Evolutionary conservation across 2,797 vertebrate genomes (phyloP), one percentile per base, ranked within the genome.

Genomic region (Pseudocheirus occidentalis): DNA sequence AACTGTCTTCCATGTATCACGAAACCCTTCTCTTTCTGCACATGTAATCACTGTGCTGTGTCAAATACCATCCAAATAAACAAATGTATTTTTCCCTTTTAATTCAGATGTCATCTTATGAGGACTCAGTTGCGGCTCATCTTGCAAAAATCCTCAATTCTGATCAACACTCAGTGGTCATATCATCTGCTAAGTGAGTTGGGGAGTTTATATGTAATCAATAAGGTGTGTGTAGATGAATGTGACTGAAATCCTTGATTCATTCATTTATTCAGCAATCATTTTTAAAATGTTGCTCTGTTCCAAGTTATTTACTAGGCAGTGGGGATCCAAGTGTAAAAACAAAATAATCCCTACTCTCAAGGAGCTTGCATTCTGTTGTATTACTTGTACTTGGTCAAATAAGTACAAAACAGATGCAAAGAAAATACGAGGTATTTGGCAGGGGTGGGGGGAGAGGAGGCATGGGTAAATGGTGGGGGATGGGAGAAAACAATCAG

Each of bases 61-160:
- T 95, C 96, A 56, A 95, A 92, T 92, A 13, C 53, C 29, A 13
- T 90, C 54, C 90, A 87, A 7, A 53, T 0, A 97, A 96, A 95
- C 96, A 96, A 28, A 10, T 27, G 0, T 97, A 24, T 92, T 94
- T 96, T 92, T 95, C 93, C 50, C 13, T 98, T 56, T 96, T 98
- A 99, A 99, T 99, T 98, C 99, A 99, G 99, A 99, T 99, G 98
- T 99, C 99, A 94, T 98, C 99, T 93, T 99, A 99, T 95, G 99
- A 99, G 98, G 99, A 99, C 98, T 99, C 99, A 2, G 99, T 99
- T 55, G 99, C 99, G 96, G 98, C 99, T 98, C 99, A 99, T 98
- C 99, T 99, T 98, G 99, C 99, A 94, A 99, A 99, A 99, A 99
- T 99, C 98, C 99, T 99, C 93, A 99, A 99, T 99, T 99, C 99